Percentiles rank a stretch among this genome's conserved stretches.
phyloP scores from a whole-genome alignment of 2,888 invertebrate genomes.

The Melinopterus prodromus region DNA sequence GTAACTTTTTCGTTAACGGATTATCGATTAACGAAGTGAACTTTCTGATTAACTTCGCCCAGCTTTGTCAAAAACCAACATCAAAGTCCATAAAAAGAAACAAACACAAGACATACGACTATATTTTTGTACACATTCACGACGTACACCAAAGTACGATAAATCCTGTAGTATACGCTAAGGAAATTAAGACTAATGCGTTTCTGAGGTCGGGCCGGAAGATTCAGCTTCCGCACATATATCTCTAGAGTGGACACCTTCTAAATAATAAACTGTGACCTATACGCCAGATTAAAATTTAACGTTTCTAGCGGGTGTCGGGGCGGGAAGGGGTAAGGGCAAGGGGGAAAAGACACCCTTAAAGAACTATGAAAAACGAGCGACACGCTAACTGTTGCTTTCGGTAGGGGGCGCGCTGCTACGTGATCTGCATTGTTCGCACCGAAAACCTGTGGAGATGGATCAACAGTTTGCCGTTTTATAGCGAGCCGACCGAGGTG shows the following conservation, averaged over 20 bases:
- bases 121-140: background rate
- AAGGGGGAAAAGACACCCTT: background rate
- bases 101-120: too few species aligned
- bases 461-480: background rate
- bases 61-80: too few species aligned
- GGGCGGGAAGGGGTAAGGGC: background rate
- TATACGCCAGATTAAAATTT: background rate
- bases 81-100: too few species aligned
- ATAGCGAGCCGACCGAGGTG: background rate
- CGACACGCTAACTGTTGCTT: slow-evolving; percentile 45
- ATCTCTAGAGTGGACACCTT: background rate
- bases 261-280: background rate
- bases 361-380: slow-evolving; percentile 4
- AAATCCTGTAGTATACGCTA: background rate
- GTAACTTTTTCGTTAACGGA: too few species aligned
- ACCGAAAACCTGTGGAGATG: background rate
- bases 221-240: background rate
- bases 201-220: background rate
- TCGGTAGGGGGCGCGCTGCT: slow-evolving; percentile 10
- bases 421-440: slow-evolving; percentile 44
- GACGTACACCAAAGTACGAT: background rate
- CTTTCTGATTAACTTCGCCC: too few species aligned
- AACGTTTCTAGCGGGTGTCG: background rate
- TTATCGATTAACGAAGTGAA: too few species aligned
- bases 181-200: background rate